These are phyloP conservation scores for Cyclura pinguis DNA, from an alignment of 2,797 vertebrate genomes.

Conservation along the genomic window DNA sequence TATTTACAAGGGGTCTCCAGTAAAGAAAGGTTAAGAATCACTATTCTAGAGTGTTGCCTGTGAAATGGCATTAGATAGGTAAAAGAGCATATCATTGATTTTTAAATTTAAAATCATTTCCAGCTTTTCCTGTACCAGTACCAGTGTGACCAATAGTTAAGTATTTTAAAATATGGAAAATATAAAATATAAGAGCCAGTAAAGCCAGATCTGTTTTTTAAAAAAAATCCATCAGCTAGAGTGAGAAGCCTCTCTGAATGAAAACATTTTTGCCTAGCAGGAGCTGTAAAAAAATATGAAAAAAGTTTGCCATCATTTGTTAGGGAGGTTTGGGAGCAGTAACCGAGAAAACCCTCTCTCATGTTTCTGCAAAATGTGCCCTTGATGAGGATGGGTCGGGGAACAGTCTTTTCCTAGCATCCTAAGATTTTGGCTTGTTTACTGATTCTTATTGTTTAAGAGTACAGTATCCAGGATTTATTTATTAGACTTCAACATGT, in stretches of 20 bases:
- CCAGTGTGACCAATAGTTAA: background rate
- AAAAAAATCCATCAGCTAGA: background rate
- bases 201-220: background rate
- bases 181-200: background rate
- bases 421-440: background rate
- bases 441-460: background rate
- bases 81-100: background rate
- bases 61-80: background rate
- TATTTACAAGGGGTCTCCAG: too few relatives aligned
- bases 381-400: background rate
- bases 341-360: too few relatives aligned
- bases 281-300: background rate
- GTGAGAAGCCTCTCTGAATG: background rate
- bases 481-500: background rate
- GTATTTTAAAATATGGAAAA: conserved; percentile 9
- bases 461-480: background rate
- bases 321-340: background rate
- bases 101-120: background rate
- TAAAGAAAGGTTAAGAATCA: too few relatives aligned
- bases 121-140: background rate
- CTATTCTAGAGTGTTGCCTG: background rate
- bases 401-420: background rate
- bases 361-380: too few relatives aligned
- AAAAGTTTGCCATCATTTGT: background rate
- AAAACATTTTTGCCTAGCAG: background rate